These are phyloP conservation scores for Acronicta leporina DNA, from an alignment of 2,888 invertebrate genomes.

Conservation along the genomic window DNA sequence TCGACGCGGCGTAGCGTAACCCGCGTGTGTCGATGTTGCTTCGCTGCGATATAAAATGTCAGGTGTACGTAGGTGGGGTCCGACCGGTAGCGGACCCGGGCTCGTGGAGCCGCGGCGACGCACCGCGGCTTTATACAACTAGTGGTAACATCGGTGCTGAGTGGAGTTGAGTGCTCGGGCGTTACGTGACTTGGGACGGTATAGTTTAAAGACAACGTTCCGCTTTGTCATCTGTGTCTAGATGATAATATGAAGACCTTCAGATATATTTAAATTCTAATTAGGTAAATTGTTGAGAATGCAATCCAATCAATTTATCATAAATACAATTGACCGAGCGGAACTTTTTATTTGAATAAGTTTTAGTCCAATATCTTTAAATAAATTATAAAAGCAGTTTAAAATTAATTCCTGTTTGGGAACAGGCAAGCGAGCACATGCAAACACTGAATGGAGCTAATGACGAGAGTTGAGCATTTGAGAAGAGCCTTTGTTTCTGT, in stretches of 20 bases:
- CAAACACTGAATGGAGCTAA: slow-evolving; percentile 50
- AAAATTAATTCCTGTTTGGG: slow-evolving; percentile 51
- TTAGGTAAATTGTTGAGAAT: background rate
- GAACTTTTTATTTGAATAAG: slow-evolving; percentile 44
- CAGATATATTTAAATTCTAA: slow-evolving; percentile 6
- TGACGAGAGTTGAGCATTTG: slow-evolving; percentile 31
- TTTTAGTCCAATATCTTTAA: slow-evolving; percentile 37
- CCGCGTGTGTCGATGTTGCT: slow-evolving; percentile 34
- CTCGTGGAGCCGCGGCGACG: slow-evolving; percentile 46
- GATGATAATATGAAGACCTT: slow-evolving; percentile 9
- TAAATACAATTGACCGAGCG: slow-evolving; percentile 52
- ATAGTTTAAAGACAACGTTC: slow-evolving; percentile 58
- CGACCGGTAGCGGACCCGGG: slow-evolving; percentile 54
- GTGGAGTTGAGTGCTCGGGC: slow-evolving; percentile 78
- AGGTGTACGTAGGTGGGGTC: slow-evolving; percentile 58
- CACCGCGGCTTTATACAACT: slow-evolving; percentile 48
- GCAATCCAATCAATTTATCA: no score
- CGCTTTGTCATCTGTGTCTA: slow-evolving; percentile 56
- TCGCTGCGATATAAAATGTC: slow-evolving; percentile 37
- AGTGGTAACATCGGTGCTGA: slow-evolving; percentile 67
- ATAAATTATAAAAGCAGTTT: slow-evolving; percentile 30
- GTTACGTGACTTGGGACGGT: slow-evolving; percentile 73
- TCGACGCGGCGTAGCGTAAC: slow-evolving; percentile 24
- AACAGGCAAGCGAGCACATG: slow-evolving; percentile 70
- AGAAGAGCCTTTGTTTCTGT: background rate